A percentile compares a stretch with the other conserved stretches of the same genome.
phyloP scores from a whole-genome alignment of 2,113 vertebrate genomes.

The Nanorana parkeri region DNA sequence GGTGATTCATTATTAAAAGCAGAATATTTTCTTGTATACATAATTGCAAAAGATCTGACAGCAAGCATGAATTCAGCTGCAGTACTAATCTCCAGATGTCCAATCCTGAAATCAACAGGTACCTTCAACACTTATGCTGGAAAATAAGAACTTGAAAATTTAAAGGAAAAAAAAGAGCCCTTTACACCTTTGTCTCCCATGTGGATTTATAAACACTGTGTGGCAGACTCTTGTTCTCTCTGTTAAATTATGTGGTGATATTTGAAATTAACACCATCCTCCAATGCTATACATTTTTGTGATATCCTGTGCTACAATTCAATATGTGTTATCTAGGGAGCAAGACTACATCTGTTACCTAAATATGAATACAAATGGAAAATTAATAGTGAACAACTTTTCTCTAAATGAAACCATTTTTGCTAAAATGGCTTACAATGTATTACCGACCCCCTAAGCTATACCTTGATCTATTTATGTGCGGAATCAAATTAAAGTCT shows the following conservation, averaged over 20 bases:
- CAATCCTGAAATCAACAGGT: conserved; percentile 12
- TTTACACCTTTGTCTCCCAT: conserved; percentile 35
- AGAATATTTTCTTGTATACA: neutral
- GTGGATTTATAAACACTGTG: neutral
- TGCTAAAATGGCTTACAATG: conserved; percentile 29
- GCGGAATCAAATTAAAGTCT: conserved; percentile 35
- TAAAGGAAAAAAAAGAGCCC: conserved; percentile 4
- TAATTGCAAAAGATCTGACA: neutral
- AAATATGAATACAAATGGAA: conserved; percentile 51
- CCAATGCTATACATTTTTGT: conserved; percentile 41
- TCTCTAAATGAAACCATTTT: conserved; percentile 42
- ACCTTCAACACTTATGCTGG: neutral
- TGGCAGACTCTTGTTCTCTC: conserved; percentile 45
- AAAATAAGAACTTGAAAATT: conserved; percentile 1
- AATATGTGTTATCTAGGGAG: conserved; percentile 46
- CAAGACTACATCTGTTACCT: conserved; percentile 44
- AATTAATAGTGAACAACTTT: conserved; percentile 43
- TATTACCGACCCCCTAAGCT: conserved; percentile 26
- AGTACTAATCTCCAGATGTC: neutral
- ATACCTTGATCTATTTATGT: conserved; percentile 44
- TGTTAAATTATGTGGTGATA: conserved; percentile 51
- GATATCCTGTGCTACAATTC: conserved; percentile 44
- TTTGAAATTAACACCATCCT: conserved; percentile 47
- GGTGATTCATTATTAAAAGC: neutral
- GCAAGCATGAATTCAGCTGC: neutral